Percentiles rank a stretch among this genome's conserved stretches.
phyloP scores from a whole-genome alignment of 2,113 vertebrate genomes.

The Ceuthmochares aereus region DNA sequence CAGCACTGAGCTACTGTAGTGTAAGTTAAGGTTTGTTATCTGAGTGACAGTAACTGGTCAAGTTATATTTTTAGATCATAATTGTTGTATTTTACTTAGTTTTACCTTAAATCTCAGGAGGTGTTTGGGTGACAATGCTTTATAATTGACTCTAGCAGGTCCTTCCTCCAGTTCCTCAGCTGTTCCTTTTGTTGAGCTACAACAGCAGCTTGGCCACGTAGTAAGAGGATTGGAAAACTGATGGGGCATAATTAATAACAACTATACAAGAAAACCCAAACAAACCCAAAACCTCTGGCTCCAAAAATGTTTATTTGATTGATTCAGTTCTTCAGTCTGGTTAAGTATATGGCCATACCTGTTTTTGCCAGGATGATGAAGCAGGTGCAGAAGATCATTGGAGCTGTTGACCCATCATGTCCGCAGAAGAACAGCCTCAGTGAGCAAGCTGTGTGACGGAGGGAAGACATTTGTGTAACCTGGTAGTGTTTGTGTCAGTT shows the following conservation, averaged over 20 bases:
- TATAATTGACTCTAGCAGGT: background rate
- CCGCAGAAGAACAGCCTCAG: background rate
- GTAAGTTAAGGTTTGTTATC: background rate
- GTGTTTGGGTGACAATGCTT: background rate
- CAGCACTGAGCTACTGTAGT: background rate
- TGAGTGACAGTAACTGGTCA: background rate
- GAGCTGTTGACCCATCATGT: background rate
- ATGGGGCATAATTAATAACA: background rate
- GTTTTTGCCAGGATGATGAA: background rate
- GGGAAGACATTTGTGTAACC: background rate
- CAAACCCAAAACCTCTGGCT: background rate
- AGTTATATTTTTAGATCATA: background rate
- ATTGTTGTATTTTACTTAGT: background rate
- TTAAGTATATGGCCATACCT: background rate
- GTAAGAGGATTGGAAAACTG: background rate
- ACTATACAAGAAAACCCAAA: background rate
- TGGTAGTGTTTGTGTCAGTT: background rate
- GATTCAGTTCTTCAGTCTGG: background rate
- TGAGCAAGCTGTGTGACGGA: background rate
- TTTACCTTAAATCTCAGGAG: background rate
- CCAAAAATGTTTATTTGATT: background rate
- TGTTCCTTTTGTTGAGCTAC: background rate
- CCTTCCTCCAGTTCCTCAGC: fast-evolving
- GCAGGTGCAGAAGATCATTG: background rate
- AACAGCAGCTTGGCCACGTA: background rate